These are phyloP conservation scores for Centropus bengalensis DNA, from an alignment of 2,113 vertebrate species.

Conservation along the genomic window DNA sequence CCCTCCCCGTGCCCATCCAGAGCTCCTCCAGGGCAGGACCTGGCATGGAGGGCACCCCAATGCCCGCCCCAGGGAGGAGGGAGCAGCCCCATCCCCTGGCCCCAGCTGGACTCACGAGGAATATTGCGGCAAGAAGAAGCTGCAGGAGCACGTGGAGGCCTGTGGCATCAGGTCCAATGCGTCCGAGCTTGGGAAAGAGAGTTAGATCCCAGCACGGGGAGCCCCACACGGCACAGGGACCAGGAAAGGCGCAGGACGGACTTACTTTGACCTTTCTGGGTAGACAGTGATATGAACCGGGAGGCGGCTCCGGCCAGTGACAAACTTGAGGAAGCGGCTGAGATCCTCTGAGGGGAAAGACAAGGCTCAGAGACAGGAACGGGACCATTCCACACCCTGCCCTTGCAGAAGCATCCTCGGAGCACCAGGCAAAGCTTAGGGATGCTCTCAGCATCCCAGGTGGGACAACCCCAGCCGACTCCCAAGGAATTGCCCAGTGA, in stretches of 20 bases:
- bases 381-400: accelerated
- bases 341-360: constrained; percentile 87
- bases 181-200: constrained; percentile 75
- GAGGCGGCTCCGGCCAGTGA: constrained; percentile 94
- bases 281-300: constrained; percentile 91
- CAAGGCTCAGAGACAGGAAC: neutral
- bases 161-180: constrained; percentile 88
- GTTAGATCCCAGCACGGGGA: neutral
- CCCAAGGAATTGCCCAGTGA: neutral
- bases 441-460: neutral
- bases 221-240: neutral
- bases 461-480: accelerated
- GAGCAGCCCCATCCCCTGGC: neutral
- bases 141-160: constrained; percentile 92
- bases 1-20: neutral
- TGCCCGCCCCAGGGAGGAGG: neutral
- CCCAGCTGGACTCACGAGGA: constrained; percentile 80
- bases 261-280: constrained; percentile 87
- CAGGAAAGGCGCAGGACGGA: neutral
- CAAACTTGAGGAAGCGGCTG: constrained; percentile 93
- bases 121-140: constrained; percentile 89
- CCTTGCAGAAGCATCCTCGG: neutral
- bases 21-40: neutral
- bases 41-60: neutral
- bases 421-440: neutral